These are phyloP conservation scores for Yponomeuta malinellus DNA, from an alignment of 2,888 invertebrate genomes.

Conservation along the genomic window DNA sequence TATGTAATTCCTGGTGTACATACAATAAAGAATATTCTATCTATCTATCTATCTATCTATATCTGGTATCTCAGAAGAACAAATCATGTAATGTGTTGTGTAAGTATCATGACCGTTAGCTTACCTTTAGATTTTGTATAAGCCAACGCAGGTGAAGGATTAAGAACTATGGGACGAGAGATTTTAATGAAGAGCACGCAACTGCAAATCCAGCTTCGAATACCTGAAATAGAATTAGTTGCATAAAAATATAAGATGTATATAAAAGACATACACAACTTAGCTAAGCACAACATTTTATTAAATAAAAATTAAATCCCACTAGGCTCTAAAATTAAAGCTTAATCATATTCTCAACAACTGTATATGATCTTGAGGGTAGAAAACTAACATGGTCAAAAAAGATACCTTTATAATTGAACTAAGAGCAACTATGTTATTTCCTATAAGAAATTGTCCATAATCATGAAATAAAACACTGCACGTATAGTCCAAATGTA, in stretches of 20 bases:
- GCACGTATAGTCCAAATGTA: no score
- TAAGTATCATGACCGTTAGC: neutral
- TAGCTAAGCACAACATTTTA: no score
- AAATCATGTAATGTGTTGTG: no score
- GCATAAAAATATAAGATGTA: constrained; percentile 14
- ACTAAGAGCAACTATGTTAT: neutral
- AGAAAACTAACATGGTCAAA: neutral
- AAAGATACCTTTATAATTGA: neutral
- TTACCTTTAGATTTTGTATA: constrained; percentile 21
- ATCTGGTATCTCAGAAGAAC: no score
- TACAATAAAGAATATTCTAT: no score
- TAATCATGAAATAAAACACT: no score
- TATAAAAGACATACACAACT: neutral
- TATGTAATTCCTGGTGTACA: no score
- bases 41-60: no score
- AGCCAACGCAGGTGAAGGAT: constrained; percentile 11
- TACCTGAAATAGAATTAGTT: constrained; percentile 22
- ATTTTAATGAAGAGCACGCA: constrained; percentile 28
- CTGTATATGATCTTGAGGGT: no score
- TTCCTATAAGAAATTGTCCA: neutral
- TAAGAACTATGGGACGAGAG: constrained; percentile 25
- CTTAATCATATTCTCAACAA: no score
- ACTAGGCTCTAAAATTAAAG: no score
- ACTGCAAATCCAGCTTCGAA: constrained; percentile 19
- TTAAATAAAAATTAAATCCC: no score